Conservation (phyloP, 2,888 invertebrate species). For the Macrophya alboannulata region DNA sequence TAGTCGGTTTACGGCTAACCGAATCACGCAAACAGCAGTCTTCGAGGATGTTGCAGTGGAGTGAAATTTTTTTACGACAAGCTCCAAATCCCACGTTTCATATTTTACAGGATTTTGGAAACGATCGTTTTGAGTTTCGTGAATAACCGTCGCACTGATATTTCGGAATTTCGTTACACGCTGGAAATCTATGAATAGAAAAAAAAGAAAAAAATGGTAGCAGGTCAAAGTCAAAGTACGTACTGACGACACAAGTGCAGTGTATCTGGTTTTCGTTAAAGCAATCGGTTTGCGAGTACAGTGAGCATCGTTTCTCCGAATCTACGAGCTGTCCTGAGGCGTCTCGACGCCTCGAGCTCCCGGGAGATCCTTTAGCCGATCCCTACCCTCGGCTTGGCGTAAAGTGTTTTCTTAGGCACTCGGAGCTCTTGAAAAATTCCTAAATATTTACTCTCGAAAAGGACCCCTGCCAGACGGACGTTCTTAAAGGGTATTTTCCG, state of each 20-base stretch:
- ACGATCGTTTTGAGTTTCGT: neutral
- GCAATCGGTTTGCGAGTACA: neutral
- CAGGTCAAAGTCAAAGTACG: neutral
- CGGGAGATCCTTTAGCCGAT: constrained; percentile 57
- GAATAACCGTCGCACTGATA: neutral
- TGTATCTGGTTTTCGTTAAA: constrained; percentile 51
- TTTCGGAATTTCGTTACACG: neutral
- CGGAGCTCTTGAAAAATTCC: constrained; percentile 76
- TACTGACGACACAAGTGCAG: neutral
- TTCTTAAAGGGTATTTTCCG: constrained; percentile 72
- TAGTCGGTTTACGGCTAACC: neutral
- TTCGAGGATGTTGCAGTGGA: neutral
- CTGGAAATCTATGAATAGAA: neutral
- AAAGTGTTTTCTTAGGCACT: constrained; percentile 79
- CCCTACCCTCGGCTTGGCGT: constrained; percentile 62
- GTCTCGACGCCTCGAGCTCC: constrained; percentile 58
- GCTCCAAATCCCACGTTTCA: neutral
- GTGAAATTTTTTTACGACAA: neutral
- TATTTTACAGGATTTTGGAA: neutral
- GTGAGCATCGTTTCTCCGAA: constrained; percentile 21
- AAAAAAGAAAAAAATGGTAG: neutral
- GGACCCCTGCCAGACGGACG: constrained; percentile 59
- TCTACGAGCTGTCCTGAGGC: constrained; percentile 27
- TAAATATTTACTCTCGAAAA: constrained; percentile 76
- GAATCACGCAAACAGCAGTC: neutral